Conservation (phyloP, 2,113 vertebrate species). For the Spermophilus dauricus region DNA sequence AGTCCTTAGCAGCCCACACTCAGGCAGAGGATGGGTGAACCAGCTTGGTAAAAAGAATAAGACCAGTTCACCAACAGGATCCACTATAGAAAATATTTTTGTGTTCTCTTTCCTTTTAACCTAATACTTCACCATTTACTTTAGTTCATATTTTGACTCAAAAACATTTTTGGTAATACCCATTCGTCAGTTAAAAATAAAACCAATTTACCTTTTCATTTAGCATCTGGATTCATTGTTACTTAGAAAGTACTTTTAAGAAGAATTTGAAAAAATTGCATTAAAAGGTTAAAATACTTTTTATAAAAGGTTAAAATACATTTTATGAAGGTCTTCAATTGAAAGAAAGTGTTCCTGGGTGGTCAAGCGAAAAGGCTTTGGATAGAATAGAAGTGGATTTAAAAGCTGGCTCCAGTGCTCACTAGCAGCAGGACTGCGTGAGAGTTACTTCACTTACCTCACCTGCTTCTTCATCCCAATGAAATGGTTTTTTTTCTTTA, state of each 20-base stretch:
- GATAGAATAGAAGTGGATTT: neutral
- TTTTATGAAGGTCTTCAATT: neutral
- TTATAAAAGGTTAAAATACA: neutral
- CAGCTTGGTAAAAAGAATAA: neutral
- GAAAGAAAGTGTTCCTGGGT: neutral
- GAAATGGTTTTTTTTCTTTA: neutral
- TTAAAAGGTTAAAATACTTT: neutral
- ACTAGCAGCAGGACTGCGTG: neutral
- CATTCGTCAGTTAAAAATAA: neutral
- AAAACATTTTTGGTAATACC: neutral
- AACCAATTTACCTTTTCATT: neutral
- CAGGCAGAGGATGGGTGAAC: neutral
- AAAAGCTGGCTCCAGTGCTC: neutral
- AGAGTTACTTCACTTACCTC: neutral
- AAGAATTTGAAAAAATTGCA: neutral
- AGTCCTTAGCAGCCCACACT: neutral
- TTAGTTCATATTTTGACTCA: constrained; percentile 26
- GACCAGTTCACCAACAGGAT: neutral
- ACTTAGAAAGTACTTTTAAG: neutral
- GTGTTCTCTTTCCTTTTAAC: neutral
- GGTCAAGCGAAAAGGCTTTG: neutral
- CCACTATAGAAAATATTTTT: neutral
- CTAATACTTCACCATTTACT: neutral
- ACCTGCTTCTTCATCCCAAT: neutral
- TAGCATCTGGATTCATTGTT: neutral